Base-by-base conservation (phyloP, 2,888 invertebrate genomes). In the Eupithecia subumbrata region DNA sequence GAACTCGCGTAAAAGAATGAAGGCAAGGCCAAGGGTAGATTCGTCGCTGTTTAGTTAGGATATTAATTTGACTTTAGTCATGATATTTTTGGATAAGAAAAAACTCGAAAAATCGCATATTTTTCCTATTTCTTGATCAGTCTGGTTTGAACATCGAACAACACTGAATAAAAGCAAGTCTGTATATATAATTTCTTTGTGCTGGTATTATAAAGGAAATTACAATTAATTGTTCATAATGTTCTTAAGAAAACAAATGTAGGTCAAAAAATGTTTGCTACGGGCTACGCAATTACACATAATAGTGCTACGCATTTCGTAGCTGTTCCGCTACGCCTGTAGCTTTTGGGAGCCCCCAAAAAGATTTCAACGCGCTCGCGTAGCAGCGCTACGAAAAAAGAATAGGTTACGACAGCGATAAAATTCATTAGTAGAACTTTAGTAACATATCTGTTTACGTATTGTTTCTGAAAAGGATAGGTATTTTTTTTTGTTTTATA, bases 361-460 rank as follows among this genome's bases (percentile, higher is more conserved):
- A 80, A 82, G 79, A 83, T 76, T 74, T 82, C 76, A 79, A 84
- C 81, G 82, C 74, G 79, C 74, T 70, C 78, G 80, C 86, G 86
- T 89, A 88, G 88, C 85, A 79, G 77, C 73, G 85, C 86, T 89
- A 89, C 88, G 87, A 84, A 80, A 79, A 80, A 81, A 76, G 71
- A 43, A 52, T 67, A 37, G 67, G n/a, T 40, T 40, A 37, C n/a
- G 0, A 40, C 40, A 34, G 1, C 40, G 40, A 40, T 40, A 40
- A 30, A 30, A 34, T 34, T 34, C 34, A 34, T 34, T 1, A 8
- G 14, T 12, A 43, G 9, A 43, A 43, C 40, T 43, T 12, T 43
- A 43, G 43, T 43, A 40, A 43, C 43, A 0, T 30, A 30, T 9
- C 40, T 40, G 9, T 40, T 40, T 40, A 30, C 37, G 5, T 34